Percentiles rank a stretch among this genome's conserved stretches.
phyloP scores from a whole-genome alignment of 53 echinoderm and acorn worm species.

The Holothuria leucospilota region DNA sequence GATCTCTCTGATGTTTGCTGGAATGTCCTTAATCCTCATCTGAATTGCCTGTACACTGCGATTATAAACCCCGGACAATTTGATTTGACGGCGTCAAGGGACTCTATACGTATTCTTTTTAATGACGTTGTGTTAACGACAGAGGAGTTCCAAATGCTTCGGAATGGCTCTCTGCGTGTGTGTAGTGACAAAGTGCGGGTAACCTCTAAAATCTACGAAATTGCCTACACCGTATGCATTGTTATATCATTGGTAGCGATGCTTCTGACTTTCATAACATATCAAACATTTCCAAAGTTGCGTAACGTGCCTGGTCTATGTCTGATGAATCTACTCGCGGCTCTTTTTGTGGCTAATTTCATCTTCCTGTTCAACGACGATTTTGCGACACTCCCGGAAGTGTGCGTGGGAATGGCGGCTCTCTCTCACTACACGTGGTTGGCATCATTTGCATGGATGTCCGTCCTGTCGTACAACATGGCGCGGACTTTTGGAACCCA shows the following conservation, averaged over 20 bases:
- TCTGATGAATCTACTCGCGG: conserved; percentile 73
- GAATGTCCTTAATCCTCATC: background rate
- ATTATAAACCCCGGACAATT: conserved; percentile 13
- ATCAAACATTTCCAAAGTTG: conserved; percentile 58
- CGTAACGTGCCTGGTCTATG: conserved; percentile 75
- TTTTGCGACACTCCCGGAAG: conserved; percentile 1
- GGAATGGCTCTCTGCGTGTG: conserved; percentile 46
- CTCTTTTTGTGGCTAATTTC: conserved; percentile 68
- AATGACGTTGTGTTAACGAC: conserved; percentile 4
- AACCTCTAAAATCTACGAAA: background rate
- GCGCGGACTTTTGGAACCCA: conserved; percentile 63
- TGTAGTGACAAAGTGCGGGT: conserved; percentile 7
- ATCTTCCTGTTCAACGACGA: conserved; percentile 52
- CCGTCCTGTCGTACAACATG: conserved; percentile 63
- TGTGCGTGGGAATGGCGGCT: conserved; percentile 49
- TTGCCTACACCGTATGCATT: conserved; percentile 48
- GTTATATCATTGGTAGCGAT: conserved; percentile 62
- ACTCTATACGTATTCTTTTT: background rate
- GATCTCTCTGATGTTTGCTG: conserved; percentile 30
- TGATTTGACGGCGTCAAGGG: background rate
- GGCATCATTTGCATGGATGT: conserved; percentile 63
- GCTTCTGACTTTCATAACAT: conserved; percentile 64
- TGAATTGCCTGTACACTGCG: background rate
- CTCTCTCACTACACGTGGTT: conserved; percentile 65
- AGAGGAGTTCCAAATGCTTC: conserved; percentile 49